Percentiles rank a stretch among this genome's conserved stretches.
Evolutionary conservation across 2,797 vertebrate species (phyloP).

Genomic region (Parambassis ranga): DNA sequence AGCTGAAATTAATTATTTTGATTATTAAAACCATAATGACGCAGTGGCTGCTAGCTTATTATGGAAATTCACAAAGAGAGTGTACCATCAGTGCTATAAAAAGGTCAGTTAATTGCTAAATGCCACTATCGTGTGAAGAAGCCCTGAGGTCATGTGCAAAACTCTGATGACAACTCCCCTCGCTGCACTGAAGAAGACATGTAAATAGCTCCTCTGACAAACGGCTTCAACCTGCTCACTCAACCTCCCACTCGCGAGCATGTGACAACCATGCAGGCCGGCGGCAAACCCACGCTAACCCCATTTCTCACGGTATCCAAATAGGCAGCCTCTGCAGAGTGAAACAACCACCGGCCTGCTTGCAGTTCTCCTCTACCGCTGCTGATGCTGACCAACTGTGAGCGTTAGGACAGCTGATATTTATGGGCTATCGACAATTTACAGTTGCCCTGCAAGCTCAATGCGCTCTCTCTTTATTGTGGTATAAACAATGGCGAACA

Average conservation of each 20-base stretch:
- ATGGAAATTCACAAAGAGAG: not conserved
- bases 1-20: not conserved
- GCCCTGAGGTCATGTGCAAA: constrained; percentile 39
- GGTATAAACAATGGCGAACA: constrained; percentile 46
- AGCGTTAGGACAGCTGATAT: constrained; percentile 44
- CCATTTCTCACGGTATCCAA: constrained; percentile 16
- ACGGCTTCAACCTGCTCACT: constrained; percentile 44
- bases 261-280: constrained; percentile 1
- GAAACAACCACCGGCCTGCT: constrained; percentile 4
- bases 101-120: constrained; percentile 40
- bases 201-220: constrained; percentile 44
- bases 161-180: constrained; percentile 30
- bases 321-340: not conserved
- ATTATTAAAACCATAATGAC: not conserved
- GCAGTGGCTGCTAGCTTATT: not conserved
- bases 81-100: constrained; percentile 1
- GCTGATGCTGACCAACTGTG: constrained; percentile 21
- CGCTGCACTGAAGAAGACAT: constrained; percentile 23
- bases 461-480: constrained; percentile 52
- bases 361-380: constrained; percentile 2
- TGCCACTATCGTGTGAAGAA: constrained; percentile 17
- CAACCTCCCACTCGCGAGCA: constrained; percentile 32
- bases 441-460: constrained; percentile 33
- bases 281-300: constrained; percentile 18
- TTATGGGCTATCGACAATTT: constrained; percentile 64